These are phyloP conservation scores for Semnopithecus entellus DNA, from an alignment of 2,113 vertebrate genomes.

Conservation along the genomic window DNA sequence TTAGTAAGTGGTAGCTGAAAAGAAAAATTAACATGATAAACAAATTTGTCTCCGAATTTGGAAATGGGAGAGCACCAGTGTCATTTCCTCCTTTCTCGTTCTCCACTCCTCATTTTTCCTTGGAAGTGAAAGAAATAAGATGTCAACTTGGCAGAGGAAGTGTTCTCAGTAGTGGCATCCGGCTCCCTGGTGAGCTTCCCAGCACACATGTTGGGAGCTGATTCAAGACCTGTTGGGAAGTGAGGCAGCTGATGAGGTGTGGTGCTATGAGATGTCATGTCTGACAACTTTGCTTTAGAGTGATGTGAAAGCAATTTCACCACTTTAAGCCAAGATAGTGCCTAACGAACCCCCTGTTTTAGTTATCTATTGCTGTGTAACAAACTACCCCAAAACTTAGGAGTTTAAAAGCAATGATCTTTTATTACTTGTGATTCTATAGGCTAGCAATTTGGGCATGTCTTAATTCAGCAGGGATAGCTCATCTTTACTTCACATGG, in stretches of 20 bases:
- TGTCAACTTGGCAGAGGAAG: background rate
- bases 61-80: background rate
- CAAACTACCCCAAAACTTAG: background rate
- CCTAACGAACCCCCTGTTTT: background rate
- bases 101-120: background rate
- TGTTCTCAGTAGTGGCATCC: background rate
- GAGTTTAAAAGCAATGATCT: background rate
- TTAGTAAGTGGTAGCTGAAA: background rate
- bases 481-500: background rate
- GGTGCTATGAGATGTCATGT: constrained; percentile 32
- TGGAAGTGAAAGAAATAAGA: constrained; percentile 47
- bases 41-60: background rate
- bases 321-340: background rate
- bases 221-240: background rate
- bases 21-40: background rate
- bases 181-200: background rate
- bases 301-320: constrained; percentile 5
- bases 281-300: background rate
- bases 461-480: background rate
- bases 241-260: background rate
- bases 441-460: background rate
- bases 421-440: background rate
- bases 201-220: background rate
- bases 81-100: background rate
- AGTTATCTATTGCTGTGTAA: background rate